phyloP scores from a whole-genome alignment of 2,113 vertebrate genomes.

The Physeter macrocephalus region DNA sequence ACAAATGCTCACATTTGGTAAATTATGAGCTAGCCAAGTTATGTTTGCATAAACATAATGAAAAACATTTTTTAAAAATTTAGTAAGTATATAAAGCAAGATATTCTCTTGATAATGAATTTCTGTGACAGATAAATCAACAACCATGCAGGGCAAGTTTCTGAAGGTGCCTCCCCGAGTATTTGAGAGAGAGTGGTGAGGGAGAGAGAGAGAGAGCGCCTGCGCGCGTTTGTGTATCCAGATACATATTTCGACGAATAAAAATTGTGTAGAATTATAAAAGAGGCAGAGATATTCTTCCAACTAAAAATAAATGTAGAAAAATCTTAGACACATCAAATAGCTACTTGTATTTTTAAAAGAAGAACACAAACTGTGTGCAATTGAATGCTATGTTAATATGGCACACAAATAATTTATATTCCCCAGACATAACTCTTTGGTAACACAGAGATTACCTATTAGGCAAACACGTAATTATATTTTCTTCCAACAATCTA shows the following conservation, averaged over 20 bases:
- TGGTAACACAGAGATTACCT: slow-evolving; percentile 9
- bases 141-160: slow-evolving; percentile 23
- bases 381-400: not conserved
- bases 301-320: not conserved
- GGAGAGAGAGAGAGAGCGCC: not conserved
- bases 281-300: not conserved
- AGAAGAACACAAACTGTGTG: not conserved
- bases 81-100: slow-evolving; percentile 62
- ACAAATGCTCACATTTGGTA: slow-evolving; percentile 79
- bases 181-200: not conserved
- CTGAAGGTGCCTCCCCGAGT: slow-evolving; percentile 9
- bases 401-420: not conserved
- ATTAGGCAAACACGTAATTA: slow-evolving; percentile 23
- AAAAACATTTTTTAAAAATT: slow-evolving; percentile 57
- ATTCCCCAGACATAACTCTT: not conserved
- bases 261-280: not conserved
- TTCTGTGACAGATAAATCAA: slow-evolving; percentile 62
- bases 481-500: not conserved
- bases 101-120: slow-evolving; percentile 59
- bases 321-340: not conserved
- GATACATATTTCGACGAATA: not conserved
- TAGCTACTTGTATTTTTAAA: not conserved
- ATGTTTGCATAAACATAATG: slow-evolving; percentile 75
- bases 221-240: not conserved
- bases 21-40: slow-evolving; percentile 76